Base-by-base conservation (phyloP, 1,140 invertebrate genomes). In the Varroa destructor region DNA sequence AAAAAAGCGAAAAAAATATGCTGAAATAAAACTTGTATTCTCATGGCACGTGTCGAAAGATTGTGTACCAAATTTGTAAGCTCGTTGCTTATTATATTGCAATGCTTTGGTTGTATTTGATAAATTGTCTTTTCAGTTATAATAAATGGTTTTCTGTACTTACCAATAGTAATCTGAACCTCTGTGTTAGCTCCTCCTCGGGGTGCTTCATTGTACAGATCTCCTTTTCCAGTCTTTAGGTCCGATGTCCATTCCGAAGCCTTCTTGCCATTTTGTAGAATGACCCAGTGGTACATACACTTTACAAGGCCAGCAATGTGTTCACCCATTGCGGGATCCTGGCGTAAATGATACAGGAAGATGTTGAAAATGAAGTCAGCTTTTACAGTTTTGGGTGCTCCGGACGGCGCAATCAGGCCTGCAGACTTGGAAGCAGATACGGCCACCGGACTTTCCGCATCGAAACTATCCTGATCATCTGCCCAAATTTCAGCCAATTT, bases 221-320 rank as follows among this genome's bases (percentile, higher is more conserved):
- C 89, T 1, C 88, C 84, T 81, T 93, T 93, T 36, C 83, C 81
- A 73, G 82, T 85, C 72, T 87, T 87, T 0, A 89, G 88, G 75
- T 84, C 81, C 58, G 61, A 67, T 5, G 91, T 93, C 91, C 91
- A 95, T 76, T 87, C 84, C 77, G 87, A 86, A 61, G 82, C 84
- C 75, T 83, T 82, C 79, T 89, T 87, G 75, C 89, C 89, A 79
- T 87, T 84, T 73, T 86, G 84, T 5, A 87, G 87, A 75, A 95
- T 89, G 76, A 89, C 88, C 80, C 91, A 95, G 37, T 88, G 78
- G 78, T 90, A 93, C 6, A 93, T 67, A 46, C 61, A 67, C 37
- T 67, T 67, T 1, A 67, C 61, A 14, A 67, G 81, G n/a, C 86
- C 90, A 75, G 90, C 90, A 10, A 95, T 81, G 77, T 86, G 84